phyloP scores from a whole-genome alignment of 2,113 vertebrate species.

The Anoplopoma fimbria region DNA sequence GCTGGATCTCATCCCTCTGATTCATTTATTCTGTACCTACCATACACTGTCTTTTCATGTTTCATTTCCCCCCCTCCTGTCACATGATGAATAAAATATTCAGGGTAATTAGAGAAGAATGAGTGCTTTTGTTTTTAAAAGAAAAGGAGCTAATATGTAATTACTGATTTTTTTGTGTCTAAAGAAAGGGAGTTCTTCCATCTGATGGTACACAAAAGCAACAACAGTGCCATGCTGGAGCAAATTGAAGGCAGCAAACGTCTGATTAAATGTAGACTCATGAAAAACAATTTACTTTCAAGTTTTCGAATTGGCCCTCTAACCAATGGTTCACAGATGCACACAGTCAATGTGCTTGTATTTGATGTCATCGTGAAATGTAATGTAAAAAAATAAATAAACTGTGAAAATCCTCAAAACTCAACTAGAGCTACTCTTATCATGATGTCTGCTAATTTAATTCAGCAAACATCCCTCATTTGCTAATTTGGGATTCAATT shows the following conservation, averaged over 20 bases:
- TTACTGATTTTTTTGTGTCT: background rate
- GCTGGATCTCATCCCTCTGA: conserved; percentile 40
- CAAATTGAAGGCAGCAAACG: background rate
- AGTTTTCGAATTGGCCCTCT: background rate
- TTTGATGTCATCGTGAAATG: background rate
- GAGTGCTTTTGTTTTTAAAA: background rate
- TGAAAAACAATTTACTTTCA: background rate
- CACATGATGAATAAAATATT: conserved; percentile 22
- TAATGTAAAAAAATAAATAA: background rate
- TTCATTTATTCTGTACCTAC: conserved; percentile 14
- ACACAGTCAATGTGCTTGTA: background rate
- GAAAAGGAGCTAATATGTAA: background rate
- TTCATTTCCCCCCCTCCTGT: background rate
- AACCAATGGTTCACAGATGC: background rate
- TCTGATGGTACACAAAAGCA: background rate
- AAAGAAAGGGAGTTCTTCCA: background rate
- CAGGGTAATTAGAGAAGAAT: background rate
- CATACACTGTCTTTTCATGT: background rate
- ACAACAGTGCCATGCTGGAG: background rate
- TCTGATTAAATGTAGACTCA: background rate
- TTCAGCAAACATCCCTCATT: conserved; percentile 9
- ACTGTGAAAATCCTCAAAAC: background rate
- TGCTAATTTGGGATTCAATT: conserved; percentile 38
- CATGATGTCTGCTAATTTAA: background rate
- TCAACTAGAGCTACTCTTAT: background rate